Percentiles rank a stretch among this genome's conserved stretches.
phyloP scores from a whole-genome alignment of 2,113 vertebrate species.

The Paramisgurnus dabryanus region DNA sequence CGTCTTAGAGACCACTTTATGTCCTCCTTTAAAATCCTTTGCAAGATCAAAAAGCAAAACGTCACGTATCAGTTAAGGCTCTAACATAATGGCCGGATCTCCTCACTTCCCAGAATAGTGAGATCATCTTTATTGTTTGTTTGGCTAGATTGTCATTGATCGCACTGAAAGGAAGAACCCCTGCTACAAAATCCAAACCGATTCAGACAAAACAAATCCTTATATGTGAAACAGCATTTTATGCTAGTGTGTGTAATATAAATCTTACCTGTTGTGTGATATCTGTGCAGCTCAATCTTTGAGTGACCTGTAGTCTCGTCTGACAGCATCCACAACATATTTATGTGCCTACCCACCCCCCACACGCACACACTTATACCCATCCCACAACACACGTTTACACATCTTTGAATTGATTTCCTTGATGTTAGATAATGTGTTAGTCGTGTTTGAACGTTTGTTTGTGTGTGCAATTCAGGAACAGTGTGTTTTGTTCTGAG shows the following conservation, averaged over 20 bases:
- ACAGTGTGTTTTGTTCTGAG: neutral
- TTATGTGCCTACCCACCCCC: neutral
- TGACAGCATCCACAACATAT: slow-evolving; percentile 11
- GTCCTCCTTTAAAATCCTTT: neutral
- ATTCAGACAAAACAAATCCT: neutral
- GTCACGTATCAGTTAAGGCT: neutral
- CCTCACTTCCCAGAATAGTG: slow-evolving; percentile 25
- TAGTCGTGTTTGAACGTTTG: neutral
- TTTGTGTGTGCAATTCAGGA: neutral
- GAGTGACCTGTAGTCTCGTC: neutral
- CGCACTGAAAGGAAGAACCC: slow-evolving; percentile 28
- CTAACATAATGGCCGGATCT: slow-evolving; percentile 36
- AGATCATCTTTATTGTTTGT: slow-evolving; percentile 25
- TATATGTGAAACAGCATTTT: neutral
- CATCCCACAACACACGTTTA: neutral
- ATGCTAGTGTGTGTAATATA: too few species aligned
- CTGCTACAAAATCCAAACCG: neutral
- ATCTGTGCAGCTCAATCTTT: neutral
- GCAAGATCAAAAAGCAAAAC: slow-evolving; percentile 10
- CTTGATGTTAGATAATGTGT: slow-evolving; percentile 2
- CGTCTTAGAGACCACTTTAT: neutral
- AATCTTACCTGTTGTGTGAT: slow-evolving; percentile 24
- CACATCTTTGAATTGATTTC: neutral
- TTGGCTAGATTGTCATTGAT: slow-evolving; percentile 36
- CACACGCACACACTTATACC: neutral